A percentile compares a stretch with the other conserved stretches of the same genome.
Evolutionary conservation across 1,140 invertebrate species (phyloP).

Genomic region (Uloborus diversus): DNA sequence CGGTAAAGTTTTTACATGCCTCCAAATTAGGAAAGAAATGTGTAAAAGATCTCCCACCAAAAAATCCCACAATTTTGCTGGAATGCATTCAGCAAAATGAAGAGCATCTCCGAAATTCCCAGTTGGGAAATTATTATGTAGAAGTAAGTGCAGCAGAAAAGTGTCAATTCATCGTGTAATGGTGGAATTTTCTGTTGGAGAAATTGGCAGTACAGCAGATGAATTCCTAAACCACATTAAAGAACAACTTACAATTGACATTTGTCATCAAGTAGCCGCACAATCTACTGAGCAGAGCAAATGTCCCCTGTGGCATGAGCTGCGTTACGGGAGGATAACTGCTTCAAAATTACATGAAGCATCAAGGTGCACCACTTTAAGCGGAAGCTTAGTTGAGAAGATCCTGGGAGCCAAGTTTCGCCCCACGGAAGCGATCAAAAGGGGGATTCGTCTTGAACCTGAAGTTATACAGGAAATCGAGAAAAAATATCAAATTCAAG

Average conservation of each 20-base stretch:
- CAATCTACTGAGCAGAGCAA: not conserved
- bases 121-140: not conserved
- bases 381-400: not conserved
- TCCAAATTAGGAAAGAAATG: not conserved
- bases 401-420: not conserved
- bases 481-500: not conserved
- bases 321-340: not conserved
- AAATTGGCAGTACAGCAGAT: not conserved
- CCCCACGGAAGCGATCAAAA: not conserved
- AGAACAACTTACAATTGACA: not conserved
- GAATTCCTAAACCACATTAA: not conserved
- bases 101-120: not conserved
- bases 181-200: not conserved
- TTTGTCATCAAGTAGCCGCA: not conserved
- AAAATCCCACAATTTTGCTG: not conserved
- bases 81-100: not conserved
- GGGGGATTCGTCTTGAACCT: not conserved
- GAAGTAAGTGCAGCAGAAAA: not conserved
- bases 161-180: not conserved
- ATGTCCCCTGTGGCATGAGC: not conserved
- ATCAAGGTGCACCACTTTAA: not conserved
- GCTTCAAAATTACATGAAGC: not conserved
- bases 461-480: not conserved
- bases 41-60: not conserved
- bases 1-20: not conserved